phyloP scores from a whole-genome alignment of 2,888 invertebrate species.

The Sphaerophoria rueppellii region DNA sequence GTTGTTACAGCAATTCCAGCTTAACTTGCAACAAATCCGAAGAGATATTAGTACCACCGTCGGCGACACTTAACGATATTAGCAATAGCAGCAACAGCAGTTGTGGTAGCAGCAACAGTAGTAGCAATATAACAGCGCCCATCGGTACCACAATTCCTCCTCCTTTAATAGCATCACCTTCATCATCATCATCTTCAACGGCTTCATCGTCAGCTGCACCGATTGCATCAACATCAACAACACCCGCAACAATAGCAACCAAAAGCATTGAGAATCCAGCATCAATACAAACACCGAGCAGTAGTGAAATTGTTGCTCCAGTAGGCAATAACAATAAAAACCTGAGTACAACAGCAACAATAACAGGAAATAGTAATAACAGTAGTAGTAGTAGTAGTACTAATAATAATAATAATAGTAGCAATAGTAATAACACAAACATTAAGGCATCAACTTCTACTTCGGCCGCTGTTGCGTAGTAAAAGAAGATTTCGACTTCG shows the following conservation, averaged over 20 bases:
- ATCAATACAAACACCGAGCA: too few species aligned
- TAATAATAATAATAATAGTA: slow-evolving; percentile 64
- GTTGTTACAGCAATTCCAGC: slow-evolving; percentile 75
- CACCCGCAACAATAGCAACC: slow-evolving; percentile 75
- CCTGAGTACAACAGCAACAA: slow-evolving; percentile 71
- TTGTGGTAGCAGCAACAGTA: slow-evolving; percentile 74
- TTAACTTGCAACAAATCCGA: slow-evolving; percentile 69
- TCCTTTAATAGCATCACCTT: slow-evolving; percentile 64
- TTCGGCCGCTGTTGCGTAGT: slow-evolving; percentile 82
- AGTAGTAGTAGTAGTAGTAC: slow-evolving; percentile 63
- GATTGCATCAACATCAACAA: slow-evolving; percentile 75
- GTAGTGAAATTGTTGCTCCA: slow-evolving; percentile 29
- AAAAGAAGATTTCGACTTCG: slow-evolving; percentile 76
- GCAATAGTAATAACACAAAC: slow-evolving; percentile 72
- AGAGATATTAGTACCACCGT: slow-evolving; percentile 68
- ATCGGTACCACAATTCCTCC: slow-evolving; percentile 54
- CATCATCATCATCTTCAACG: slow-evolving; percentile 75
- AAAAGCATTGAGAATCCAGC: slow-evolving; percentile 66
- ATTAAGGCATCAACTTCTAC: slow-evolving; percentile 78
- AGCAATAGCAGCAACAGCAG: slow-evolving; percentile 75
- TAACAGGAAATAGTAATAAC: slow-evolving; percentile 68
- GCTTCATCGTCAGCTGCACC: slow-evolving; percentile 68
- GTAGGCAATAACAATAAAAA: slow-evolving; percentile 62
- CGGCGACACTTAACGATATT: slow-evolving; percentile 71
- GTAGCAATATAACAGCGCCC: slow-evolving; percentile 66